Percentiles rank a stretch among this genome's conserved stretches.
phyloP scores from a whole-genome alignment of 2,888 invertebrate species.

The Spatulosminthurus flaviceps region DNA sequence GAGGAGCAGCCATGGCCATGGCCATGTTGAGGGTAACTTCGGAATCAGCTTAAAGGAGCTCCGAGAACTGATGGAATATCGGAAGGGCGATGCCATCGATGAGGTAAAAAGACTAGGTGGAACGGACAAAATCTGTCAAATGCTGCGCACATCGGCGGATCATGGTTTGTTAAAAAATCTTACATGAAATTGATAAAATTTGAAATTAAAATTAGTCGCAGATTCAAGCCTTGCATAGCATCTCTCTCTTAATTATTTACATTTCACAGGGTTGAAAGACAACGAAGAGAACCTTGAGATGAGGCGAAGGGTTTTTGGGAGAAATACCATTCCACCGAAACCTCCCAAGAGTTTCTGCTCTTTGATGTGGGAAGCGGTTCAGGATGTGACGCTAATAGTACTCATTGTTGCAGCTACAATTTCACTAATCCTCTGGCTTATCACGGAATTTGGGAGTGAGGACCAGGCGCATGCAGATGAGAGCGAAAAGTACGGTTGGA shows the following conservation, averaged over 20 bases:
- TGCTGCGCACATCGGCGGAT: background rate
- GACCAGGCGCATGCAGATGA: conserved; percentile 55
- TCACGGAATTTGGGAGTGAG: conserved; percentile 69
- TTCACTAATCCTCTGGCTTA: conserved; percentile 93
- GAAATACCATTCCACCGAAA: conserved; percentile 98
- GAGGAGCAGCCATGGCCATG: too few relatives aligned
- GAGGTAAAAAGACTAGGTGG: background rate
- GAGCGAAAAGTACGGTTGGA: conserved; percentile 95
- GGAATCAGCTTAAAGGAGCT: conserved; percentile 72
- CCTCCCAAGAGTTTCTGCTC: conserved; percentile 98
- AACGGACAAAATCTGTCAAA: background rate
- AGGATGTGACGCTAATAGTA: conserved; percentile 99
- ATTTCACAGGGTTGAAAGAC: background rate
- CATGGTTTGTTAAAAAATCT: background rate
- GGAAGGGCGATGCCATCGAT: conserved; percentile 85
- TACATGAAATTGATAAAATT: background rate
- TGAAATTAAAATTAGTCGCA: background rate
- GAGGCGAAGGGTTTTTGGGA: conserved; percentile 94
- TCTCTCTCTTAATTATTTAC: too few relatives aligned
- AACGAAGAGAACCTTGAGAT: conserved; percentile 67
- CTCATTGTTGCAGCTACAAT: conserved; percentile 97
- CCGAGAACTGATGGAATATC: conserved; percentile 97
- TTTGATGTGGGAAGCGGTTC: conserved; percentile 98
- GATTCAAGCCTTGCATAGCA: too few relatives aligned
- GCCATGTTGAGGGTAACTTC: too few relatives aligned